Base-by-base conservation (phyloP, 2,888 invertebrate genomes). In the Miltochrista miniata region DNA sequence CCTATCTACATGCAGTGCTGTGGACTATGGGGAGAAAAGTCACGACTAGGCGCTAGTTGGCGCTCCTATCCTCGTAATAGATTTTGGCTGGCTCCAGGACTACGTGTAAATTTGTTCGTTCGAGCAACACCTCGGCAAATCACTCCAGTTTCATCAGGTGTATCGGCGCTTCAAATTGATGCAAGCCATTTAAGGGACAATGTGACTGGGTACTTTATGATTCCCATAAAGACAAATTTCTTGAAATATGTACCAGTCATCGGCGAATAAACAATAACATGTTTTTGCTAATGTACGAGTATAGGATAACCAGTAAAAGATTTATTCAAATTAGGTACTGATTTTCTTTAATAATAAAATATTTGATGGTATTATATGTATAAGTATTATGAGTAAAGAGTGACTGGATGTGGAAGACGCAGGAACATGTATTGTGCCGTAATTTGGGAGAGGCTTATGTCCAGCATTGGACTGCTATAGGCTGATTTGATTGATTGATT, bases 11-110 rank as follows among this genome's bases (percentile, higher is more conserved):
- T 87, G 13, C 71, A 79, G 15, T 78, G 71, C 52, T 81, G 81
- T 53, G 83, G 83, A 0, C 48, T 89, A 2, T 85, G 83, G 81
- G 67, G 78, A 18, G 81, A 78, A 0, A 68, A 56, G 0, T 79
- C 76, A 2, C 69, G 75, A 2, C 61, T 79, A 4, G 85, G 85
- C 0, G 87, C 87, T 0, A 74, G 73, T 37, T 89, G 86, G 87
- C 39, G 55, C 13, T 78, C 77, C 52, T 74, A 61, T 14, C 87
- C 87, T 3, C 76, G 70, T n/a, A 85, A 78, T 3, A 76, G 84
- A 56, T 69, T 81, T 46, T 70, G 73, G 24, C 48, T 89, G 12
- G 76, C 86, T 2, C 79, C 88, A 34, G 90, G 90, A 1, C 58
- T 87, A 10, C 64, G 46, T 5, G 67, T 70, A 3, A 64, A 73